Base-by-base conservation (phyloP, 1,140 invertebrate genomes). In the Phortica variegata region DNA sequence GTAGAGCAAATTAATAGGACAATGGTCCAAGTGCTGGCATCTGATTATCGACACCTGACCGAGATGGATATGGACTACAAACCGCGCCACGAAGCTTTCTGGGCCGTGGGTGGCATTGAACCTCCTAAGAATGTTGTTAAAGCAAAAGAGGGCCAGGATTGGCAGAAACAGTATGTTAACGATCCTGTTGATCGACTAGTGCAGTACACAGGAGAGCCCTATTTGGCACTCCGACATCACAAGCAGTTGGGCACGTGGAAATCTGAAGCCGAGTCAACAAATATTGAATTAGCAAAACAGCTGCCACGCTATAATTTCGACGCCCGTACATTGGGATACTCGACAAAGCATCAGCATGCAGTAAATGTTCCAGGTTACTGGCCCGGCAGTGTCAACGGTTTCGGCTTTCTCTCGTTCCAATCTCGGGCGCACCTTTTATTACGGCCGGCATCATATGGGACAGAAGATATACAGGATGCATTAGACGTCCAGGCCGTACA, bases 361-460 rank as follows among this genome's bases (percentile, higher is more conserved):
- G 84, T 84, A 12, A 87, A 82, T 77, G 84, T 91, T 59, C 87
- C 90, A 69, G 90, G 87, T 85, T 80, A 58, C 76, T 92, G 89
- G 88, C 85, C 88, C 31, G 88, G 86, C 3, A 88, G 90, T 77
- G 59, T 73, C 26, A 79, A 82, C 73, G 85, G 88, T 76, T 93
- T 88, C 79, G 89, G 88, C 15, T 56, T 87, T 12, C 43, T 93
- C 8, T 89, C 89, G 12, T 87, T 84, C 63, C 85, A 91, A 60
- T 81, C 82, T 33, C 75, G 81, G 21, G 81, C 81, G 12, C 77
- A 86, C 53, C 65, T 88, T 0, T 55, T 57, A 2, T 72, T 81
- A 58, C 71, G 77, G 47, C 74, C 57, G 39, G 62, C 69, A 31
- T 38, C 52, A 3, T 83, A 76, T 60, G 76, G 82, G 0, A 38